A percentile compares a stretch with the other conserved stretches of the same genome.
phyloP scores from a whole-genome alignment of 2,888 invertebrate species.

The Volucella bombylans region DNA sequence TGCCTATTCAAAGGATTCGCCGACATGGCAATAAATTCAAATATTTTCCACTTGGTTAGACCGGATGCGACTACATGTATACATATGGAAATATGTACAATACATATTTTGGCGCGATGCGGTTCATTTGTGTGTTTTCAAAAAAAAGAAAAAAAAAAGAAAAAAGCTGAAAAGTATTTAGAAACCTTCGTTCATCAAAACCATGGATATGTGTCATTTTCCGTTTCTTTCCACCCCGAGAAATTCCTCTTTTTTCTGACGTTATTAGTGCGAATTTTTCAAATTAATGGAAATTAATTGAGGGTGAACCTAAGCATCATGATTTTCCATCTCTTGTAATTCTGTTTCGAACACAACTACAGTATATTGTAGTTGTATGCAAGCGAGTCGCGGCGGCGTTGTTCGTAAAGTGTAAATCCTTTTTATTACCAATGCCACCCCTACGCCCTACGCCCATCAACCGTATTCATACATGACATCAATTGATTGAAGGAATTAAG shows the following conservation, averaged over 20 bases:
- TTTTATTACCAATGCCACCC: slow-evolving; percentile 23
- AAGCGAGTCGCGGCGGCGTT: background rate
- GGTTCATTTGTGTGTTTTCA: background rate
- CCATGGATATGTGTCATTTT: slow-evolving; percentile 35
- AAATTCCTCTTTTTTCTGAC: slow-evolving; percentile 19
- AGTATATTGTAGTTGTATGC: slow-evolving; percentile 4
- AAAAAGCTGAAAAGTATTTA: background rate
- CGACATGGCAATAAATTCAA: slow-evolving; percentile 71
- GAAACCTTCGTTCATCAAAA: slow-evolving; percentile 14
- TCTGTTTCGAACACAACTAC: slow-evolving; percentile 44
- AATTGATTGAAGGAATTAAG: slow-evolving; percentile 72
- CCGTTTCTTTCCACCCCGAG: slow-evolving; percentile 10
- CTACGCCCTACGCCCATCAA: slow-evolving; percentile 31
- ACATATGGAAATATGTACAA: slow-evolving; percentile 11
- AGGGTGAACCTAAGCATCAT: slow-evolving; percentile 59
- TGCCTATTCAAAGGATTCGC: slow-evolving; percentile 72
- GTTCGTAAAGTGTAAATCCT: slow-evolving; percentile 54
- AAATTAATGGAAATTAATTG: slow-evolving; percentile 69
- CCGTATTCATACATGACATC: slow-evolving; percentile 4
- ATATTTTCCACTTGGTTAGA: slow-evolving; percentile 58
- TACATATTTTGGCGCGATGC: slow-evolving; percentile 38
- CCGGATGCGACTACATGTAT: no score
- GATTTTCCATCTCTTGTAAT: slow-evolving; percentile 65
- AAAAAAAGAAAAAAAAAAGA: slow-evolving; percentile 5
- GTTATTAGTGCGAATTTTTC: slow-evolving; percentile 13